Evolutionary conservation across 1,140 invertebrate genomes (phyloP).

Genomic region (Drosophila pseudoananassae): DNA sequence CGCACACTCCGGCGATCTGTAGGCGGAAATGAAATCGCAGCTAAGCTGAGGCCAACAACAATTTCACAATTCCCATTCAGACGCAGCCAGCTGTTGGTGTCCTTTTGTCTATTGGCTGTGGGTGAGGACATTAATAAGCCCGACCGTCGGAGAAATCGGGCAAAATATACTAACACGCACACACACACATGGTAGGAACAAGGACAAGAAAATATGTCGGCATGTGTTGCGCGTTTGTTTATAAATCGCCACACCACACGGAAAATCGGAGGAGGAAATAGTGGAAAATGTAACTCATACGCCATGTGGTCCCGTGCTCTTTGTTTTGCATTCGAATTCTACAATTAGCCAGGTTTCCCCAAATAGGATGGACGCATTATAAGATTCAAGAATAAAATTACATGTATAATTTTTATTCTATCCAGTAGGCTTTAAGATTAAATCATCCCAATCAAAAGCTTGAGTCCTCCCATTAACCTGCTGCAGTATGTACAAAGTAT

Average conservation of each 20-base stretch:
- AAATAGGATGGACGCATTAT: neutral
- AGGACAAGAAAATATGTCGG: conserved; percentile 65
- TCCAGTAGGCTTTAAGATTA: no score
- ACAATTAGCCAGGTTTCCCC: conserved; percentile 37
- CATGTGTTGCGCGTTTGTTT: conserved; percentile 62
- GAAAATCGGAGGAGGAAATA: neutral
- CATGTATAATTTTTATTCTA: no score
- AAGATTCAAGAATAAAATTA: no score
- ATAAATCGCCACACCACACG: conserved; percentile 61
- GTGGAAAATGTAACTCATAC: conserved; percentile 60
- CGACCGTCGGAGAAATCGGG: conserved; percentile 9
- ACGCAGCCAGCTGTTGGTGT: conserved; percentile 55
- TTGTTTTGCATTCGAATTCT: conserved; percentile 37
- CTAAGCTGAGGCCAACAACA: conserved; percentile 55
- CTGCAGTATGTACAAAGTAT: conserved; percentile 16
- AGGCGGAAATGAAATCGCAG: conserved; percentile 63
- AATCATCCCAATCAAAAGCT: no score
- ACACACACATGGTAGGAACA: conserved; percentile 47
- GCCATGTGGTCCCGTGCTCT: conserved; percentile 36
- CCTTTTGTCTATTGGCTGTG: conserved; percentile 59
- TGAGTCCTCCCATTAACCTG: conserved; percentile 17
- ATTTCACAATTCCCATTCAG: conserved; percentile 46
- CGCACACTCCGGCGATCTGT: conserved; percentile 14
- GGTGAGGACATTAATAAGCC: conserved; percentile 61
- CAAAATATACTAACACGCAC: conserved; percentile 2